Base-by-base conservation (phyloP, 2,888 invertebrate species). In the Phaonia tiefii region DNA sequence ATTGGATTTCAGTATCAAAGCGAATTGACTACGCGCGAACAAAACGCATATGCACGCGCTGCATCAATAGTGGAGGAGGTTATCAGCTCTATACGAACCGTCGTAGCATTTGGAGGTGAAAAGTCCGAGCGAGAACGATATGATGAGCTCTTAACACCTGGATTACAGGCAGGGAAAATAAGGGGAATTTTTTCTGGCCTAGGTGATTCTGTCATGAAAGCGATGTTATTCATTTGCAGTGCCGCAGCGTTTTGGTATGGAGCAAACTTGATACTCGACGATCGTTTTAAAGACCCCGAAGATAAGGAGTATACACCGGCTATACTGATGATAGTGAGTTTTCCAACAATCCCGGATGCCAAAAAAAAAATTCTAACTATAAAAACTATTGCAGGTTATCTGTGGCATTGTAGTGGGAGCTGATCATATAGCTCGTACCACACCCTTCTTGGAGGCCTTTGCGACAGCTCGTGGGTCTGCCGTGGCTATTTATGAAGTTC, bases 231-330 rank as follows among this genome's bases (percentile, higher is more conserved):
- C 87, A 91, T 93, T n/a, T 94, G 95, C 13, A 95, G 95, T 87
- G 93, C 95, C 0, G 91, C 96, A 0, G 93, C 95, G 0, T 96
- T 96, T 88, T 96, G 96, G 95, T 96, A 96, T 88, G 96, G 96
- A 0, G 94, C 95, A 0, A 92, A 93, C 74, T 92, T 96, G 13
- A 95, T 96, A 79, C 86, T 96, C 39, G 93, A 94, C 0, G 94
- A 94, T 88, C 92, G 94, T 22, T 89, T 92, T 1, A 92, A 93
- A 49, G 63, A 81, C 56, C 75, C 81, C 44, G 91, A 90, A 0
- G 88, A 90, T 8, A 94, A 94, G 5, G 92, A 93, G 26, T 96
- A 96, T 84, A 95, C 94, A 0, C 93, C 95, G 0, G 94, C 94
- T 1, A 94, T 93, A 3, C 90, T 96, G 22, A 93, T 95, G 91